phyloP scores from a whole-genome alignment of 2,888 invertebrate species.

The Drosophila atroscutellata region DNA sequence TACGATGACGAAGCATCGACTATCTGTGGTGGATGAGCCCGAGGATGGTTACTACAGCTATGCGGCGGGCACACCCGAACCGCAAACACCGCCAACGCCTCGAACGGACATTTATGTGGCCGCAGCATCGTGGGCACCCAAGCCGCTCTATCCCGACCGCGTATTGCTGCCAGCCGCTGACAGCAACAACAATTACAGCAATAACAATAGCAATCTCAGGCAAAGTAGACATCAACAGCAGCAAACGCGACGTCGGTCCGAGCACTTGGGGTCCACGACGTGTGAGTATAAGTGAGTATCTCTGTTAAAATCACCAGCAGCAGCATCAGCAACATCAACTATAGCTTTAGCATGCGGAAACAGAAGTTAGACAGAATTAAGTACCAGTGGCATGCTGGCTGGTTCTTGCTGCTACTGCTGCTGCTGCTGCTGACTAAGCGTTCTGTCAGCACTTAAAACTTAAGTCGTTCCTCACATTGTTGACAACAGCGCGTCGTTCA shows the following conservation, averaged over 20 bases:
- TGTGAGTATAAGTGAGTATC: conserved; percentile 83
- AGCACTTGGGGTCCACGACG: conserved; percentile 84
- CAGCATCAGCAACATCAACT: background rate
- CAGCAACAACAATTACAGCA: conserved; percentile 66
- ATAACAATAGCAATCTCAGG: conserved; percentile 51
- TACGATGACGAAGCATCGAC: conserved; percentile 63
- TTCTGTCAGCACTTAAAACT: conserved; percentile 70
- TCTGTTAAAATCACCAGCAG: background rate
- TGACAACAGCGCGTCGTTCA: conserved; percentile 10
- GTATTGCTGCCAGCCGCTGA: conserved; percentile 69
- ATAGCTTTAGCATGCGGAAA: conserved; percentile 33
- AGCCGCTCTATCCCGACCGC: conserved; percentile 86
- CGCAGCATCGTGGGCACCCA: conserved; percentile 91
- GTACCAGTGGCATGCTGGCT: conserved; percentile 16
- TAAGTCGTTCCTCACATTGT: conserved; percentile 45
- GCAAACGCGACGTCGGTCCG: conserved; percentile 62
- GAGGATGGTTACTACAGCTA: conserved; percentile 82
- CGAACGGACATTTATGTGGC: conserved; percentile 90
- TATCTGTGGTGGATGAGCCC: conserved; percentile 71
- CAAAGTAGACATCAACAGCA: conserved; percentile 33
- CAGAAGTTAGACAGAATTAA: conserved; percentile 27
- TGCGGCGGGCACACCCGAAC: conserved; percentile 80
- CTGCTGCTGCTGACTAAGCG: conserved; percentile 59
- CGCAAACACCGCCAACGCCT: conserved; percentile 67
- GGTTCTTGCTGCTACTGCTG: background rate